A percentile compares a stretch with the other conserved stretches of the same genome.
These are phyloP conservation scores for Amblyjoppa fuscipennis DNA, from an alignment of 2,888 invertebrate species.

Conservation along the genomic window DNA sequence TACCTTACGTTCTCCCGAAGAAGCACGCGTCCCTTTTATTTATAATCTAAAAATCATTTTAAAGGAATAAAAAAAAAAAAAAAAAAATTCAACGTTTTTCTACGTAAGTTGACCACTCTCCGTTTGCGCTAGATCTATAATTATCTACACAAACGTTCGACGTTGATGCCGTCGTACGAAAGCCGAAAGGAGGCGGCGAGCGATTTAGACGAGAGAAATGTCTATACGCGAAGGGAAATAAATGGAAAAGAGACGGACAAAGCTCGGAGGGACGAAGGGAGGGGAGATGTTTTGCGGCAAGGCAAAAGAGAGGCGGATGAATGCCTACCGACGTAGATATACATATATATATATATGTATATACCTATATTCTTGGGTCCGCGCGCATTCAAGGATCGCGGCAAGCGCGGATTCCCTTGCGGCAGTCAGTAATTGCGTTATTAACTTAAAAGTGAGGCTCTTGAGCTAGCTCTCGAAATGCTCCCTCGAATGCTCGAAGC, in stretches of 20 bases:
- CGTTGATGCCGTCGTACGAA: background rate
- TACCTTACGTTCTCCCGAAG: too few relatives aligned
- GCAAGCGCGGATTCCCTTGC: slow-evolving; percentile 68
- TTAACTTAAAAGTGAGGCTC: slow-evolving; percentile 74
- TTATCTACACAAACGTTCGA: background rate
- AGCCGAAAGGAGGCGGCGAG: slow-evolving; percentile 1
- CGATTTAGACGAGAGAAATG: slow-evolving; percentile 5
- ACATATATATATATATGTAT: background rate
- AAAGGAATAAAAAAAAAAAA: too few relatives aligned
- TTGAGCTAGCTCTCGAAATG: slow-evolving; percentile 62
- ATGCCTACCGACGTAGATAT: slow-evolving; percentile 47
- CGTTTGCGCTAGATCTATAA: background rate
- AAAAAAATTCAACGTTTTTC: slow-evolving; percentile 25
- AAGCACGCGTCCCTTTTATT: too few relatives aligned
- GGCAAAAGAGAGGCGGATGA: slow-evolving; percentile 23
- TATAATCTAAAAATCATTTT: too few relatives aligned
- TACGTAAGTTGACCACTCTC: background rate
- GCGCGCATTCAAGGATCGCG: slow-evolving; percentile 50
- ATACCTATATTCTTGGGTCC: slow-evolving; percentile 47
- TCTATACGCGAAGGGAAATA: slow-evolving; percentile 17
- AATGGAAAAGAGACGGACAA: slow-evolving; percentile 27
- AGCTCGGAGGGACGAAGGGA: background rate
- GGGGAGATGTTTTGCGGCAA: slow-evolving; percentile 35
- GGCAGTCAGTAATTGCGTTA: slow-evolving; percentile 73
- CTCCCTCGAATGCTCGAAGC: slow-evolving; percentile 53